These are phyloP conservation scores for Musca vetustissima DNA, from an alignment of 1,140 invertebrate genomes.

Conservation along the genomic window DNA sequence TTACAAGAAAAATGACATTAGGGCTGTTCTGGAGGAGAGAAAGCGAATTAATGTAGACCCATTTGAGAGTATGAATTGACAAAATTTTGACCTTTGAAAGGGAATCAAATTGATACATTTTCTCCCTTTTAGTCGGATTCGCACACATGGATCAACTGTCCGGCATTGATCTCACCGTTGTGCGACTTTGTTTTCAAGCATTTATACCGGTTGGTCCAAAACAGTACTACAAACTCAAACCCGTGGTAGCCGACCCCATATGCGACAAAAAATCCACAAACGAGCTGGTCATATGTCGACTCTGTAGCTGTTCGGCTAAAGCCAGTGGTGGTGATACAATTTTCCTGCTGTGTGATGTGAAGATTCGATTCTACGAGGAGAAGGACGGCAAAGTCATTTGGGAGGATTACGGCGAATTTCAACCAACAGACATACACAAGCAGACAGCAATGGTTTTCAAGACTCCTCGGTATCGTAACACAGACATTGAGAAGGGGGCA, in stretches of 20 bases:
- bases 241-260: slow-evolving; percentile 89
- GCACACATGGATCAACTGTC: slow-evolving; percentile 76
- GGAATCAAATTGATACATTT: no score
- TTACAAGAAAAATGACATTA: slow-evolving; percentile 94
- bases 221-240: slow-evolving; percentile 75
- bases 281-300: slow-evolving; percentile 84
- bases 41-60: slow-evolving; percentile 91
- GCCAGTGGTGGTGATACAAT: slow-evolving; percentile 85
- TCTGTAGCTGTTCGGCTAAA: slow-evolving; percentile 67
- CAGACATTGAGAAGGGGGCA: slow-evolving; percentile 58
- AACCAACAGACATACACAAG: slow-evolving; percentile 88
- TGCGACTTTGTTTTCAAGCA: slow-evolving; percentile 94
- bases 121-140: slow-evolving; percentile 83
- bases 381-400: slow-evolving; percentile 71
- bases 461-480: slow-evolving; percentile 73
- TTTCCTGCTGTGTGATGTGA: slow-evolving; percentile 90
- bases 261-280: slow-evolving; percentile 96
- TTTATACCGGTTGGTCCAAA: slow-evolving; percentile 77
- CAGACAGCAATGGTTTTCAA: slow-evolving; percentile 87
- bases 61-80: slow-evolving; percentile 87
- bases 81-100: background rate
- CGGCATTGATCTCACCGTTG: slow-evolving; percentile 89
- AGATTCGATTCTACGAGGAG: slow-evolving; percentile 87
- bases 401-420: slow-evolving; percentile 85
- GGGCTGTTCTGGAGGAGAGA: slow-evolving; percentile 75